Conservation (phyloP, 2,888 invertebrate species). For the Microctonus aethiopoides region DNA sequence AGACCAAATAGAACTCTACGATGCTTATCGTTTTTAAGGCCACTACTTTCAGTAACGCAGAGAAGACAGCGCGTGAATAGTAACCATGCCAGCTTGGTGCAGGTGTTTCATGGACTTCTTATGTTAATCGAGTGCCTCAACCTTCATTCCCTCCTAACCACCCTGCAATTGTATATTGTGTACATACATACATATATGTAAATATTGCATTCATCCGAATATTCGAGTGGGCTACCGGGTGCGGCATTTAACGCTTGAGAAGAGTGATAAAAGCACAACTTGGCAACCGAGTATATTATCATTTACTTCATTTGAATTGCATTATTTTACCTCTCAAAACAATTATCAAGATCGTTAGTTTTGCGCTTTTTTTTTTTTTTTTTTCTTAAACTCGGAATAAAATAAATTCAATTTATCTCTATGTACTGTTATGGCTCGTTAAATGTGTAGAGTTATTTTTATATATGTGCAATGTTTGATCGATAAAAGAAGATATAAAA, state of each 20-base stretch:
- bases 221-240: constrained; percentile 44
- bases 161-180: constrained; percentile 39
- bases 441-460: background rate
- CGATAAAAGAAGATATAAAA: background rate
- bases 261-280: constrained; percentile 49
- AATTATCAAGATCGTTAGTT: constrained; percentile 50
- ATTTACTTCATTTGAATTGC: constrained; percentile 39
- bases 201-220: constrained; percentile 49
- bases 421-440: background rate
- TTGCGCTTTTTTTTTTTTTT: background rate
- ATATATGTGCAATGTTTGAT: background rate
- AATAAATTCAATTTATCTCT: background rate
- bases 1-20: constrained; percentile 36
- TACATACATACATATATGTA: constrained; percentile 42
- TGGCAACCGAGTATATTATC: constrained; percentile 22
- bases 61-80: constrained; percentile 39
- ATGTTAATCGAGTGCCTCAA: constrained; percentile 60
- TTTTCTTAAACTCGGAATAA: constrained; percentile 27
- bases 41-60: constrained; percentile 26
- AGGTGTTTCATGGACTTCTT: constrained; percentile 61
- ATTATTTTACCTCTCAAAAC: constrained; percentile 51
- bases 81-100: constrained; percentile 46
- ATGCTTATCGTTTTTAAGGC: constrained; percentile 35
- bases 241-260: constrained; percentile 54
- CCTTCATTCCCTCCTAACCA: constrained; percentile 41